Conservation (phyloP, 23 tunicate species). For the Clavelina lepadiformis region DNA sequence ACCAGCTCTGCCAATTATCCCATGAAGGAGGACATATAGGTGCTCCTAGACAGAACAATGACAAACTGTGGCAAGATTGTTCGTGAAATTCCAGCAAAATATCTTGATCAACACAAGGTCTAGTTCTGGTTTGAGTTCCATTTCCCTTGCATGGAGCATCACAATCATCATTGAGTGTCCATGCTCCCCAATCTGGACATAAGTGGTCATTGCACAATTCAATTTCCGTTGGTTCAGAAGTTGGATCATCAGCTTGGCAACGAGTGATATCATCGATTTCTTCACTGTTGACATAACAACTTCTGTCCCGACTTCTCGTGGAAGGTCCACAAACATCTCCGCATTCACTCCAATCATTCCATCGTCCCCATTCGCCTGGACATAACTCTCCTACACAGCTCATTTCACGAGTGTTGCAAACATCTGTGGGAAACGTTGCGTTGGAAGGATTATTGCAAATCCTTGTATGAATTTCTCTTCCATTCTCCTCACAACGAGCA, state of each 20-base stretch:
- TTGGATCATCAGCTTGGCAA: background rate
- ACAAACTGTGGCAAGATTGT: background rate
- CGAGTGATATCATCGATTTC: slow-evolving; percentile 1
- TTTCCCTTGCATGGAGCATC: slow-evolving; percentile 12
- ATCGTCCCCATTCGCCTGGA: slow-evolving; percentile 16
- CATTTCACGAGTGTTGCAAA: background rate
- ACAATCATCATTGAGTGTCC: slow-evolving; percentile 11
- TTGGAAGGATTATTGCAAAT: slow-evolving; percentile 17
- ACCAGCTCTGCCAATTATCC: slow-evolving; percentile 18
- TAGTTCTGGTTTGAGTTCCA: background rate
- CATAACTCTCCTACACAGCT: slow-evolving; percentile 10
- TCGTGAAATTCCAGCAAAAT: background rate
- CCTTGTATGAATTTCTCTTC: background rate
- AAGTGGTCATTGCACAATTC: slow-evolving; percentile 7
- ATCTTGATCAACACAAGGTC: slow-evolving; percentile 11
- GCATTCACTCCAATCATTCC: slow-evolving; percentile 15
- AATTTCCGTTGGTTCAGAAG: background rate
- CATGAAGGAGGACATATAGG: slow-evolving; percentile 32
- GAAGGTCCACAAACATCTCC: slow-evolving; percentile 18
- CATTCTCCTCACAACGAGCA: slow-evolving; percentile 15
- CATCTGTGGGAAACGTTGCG: no score
- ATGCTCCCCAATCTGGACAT: slow-evolving; percentile 18
- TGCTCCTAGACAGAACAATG: background rate
- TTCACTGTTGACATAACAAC: slow-evolving; percentile 10
- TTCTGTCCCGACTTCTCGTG: slow-evolving; percentile 4